Evolutionary conservation across 2,113 vertebrate genomes (phyloP).

Genomic region (Gymnobelideus leadbeateri): DNA sequence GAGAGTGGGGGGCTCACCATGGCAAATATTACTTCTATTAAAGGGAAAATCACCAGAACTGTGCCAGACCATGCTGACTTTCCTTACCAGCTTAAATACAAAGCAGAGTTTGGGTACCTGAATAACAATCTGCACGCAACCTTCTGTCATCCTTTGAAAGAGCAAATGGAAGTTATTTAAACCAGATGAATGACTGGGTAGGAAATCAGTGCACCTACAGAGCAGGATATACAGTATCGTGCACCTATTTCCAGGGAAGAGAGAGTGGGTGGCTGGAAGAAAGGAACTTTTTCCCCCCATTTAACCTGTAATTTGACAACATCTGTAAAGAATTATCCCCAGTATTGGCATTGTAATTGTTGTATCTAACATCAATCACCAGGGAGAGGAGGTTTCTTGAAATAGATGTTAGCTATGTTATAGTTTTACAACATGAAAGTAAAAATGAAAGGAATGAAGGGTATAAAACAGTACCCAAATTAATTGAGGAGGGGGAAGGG

Average conservation of each 20-base stretch:
- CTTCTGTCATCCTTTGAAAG: slow-evolving; percentile 86
- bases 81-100: slow-evolving; percentile 85
- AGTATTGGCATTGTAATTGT: slow-evolving; percentile 91
- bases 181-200: slow-evolving; percentile 85
- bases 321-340: slow-evolving; percentile 96
- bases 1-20: slow-evolving; percentile 42
- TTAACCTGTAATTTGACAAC: slow-evolving; percentile 93
- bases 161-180: slow-evolving; percentile 90
- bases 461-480: slow-evolving; percentile 77
- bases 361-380: slow-evolving; percentile 94
- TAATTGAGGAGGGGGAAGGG: slow-evolving; percentile 61
- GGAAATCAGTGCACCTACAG: slow-evolving; percentile 88
- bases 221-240: slow-evolving; percentile 84
- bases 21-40: slow-evolving; percentile 84
- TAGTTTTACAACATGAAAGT: slow-evolving; percentile 88
- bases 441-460: slow-evolving; percentile 74
- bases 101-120: slow-evolving; percentile 87
- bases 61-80: slow-evolving; percentile 79
- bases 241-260: slow-evolving; percentile 90
- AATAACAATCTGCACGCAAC: slow-evolving; percentile 78
- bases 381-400: slow-evolving; percentile 87
- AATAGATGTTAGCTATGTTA: slow-evolving; percentile 87
- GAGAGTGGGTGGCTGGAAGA: slow-evolving; percentile 93
- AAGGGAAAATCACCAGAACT: slow-evolving; percentile 71
- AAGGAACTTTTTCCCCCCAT: slow-evolving; percentile 83